These are phyloP conservation scores for Crax fasciolata DNA, from an alignment of 2,797 vertebrate genomes.

Conservation along the genomic window DNA sequence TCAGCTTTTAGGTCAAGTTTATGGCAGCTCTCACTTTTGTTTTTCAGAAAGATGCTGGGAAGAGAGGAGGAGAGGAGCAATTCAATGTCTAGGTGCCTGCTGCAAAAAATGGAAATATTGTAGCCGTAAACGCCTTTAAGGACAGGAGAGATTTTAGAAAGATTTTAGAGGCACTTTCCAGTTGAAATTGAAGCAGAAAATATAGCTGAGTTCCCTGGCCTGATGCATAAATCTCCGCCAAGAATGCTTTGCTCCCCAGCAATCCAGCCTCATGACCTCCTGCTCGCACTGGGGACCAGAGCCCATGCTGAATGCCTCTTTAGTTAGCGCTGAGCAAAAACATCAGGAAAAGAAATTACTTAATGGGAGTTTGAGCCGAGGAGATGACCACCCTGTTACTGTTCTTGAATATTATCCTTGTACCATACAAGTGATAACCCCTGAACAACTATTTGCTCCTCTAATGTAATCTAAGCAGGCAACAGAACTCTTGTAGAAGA, in stretches of 20 bases:
- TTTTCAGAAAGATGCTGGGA: neutral
- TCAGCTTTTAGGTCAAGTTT: neutral
- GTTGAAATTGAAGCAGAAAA: neutral
- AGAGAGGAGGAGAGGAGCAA: neutral
- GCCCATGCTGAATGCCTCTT: neutral
- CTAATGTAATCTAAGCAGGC: constrained; percentile 13
- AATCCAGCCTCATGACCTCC: neutral
- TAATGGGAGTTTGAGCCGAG: neutral
- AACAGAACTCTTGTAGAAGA: constrained; percentile 11
- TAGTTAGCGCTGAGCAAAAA: neutral
- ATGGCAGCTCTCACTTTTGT: neutral
- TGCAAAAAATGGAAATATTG: neutral
- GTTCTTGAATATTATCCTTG: neutral
- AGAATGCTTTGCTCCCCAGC: neutral
- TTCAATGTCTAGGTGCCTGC: neutral
- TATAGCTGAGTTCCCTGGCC: neutral
- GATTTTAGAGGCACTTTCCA: neutral
- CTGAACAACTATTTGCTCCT: constrained; percentile 8
- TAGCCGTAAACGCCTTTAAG: neutral
- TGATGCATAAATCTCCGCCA: neutral
- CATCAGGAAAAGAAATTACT: fast-evolving
- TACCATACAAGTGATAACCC: neutral
- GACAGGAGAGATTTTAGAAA: neutral
- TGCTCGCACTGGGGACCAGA: neutral
- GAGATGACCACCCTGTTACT: neutral